These are phyloP conservation scores for Megaustenia siamemsis DNA, from an alignment of 2,888 invertebrate species.

Conservation along the genomic window DNA sequence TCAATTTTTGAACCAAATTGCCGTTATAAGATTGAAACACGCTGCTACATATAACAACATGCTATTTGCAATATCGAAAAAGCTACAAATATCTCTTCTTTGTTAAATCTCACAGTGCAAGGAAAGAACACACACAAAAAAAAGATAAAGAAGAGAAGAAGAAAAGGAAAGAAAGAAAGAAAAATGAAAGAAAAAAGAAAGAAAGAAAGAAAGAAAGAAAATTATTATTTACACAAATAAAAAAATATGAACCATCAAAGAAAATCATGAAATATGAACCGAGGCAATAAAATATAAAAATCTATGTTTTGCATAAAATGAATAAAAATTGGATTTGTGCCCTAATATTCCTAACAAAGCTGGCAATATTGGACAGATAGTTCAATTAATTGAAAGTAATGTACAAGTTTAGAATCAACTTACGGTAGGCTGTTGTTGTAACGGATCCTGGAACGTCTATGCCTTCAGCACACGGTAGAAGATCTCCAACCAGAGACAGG, in stretches of 20 bases:
- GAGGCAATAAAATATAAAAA: not conserved
- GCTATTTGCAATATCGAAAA: too few relatives aligned
- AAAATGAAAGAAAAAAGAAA: too few relatives aligned
- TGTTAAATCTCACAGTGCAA: too few relatives aligned
- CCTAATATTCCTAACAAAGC: too few relatives aligned
- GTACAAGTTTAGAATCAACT: not conserved
- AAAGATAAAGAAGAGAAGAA: not conserved
- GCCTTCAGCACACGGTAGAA: not conserved
- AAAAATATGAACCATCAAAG: not conserved
- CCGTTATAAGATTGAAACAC: too few relatives aligned
- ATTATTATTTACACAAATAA: not conserved
- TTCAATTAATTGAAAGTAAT: not conserved
- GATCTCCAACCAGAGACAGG: not conserved
- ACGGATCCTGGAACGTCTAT: not conserved
- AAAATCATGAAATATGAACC: not conserved
- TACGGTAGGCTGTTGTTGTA: not conserved
- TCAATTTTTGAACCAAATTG: too few relatives aligned
- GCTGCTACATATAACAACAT: too few relatives aligned
- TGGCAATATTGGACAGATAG: not conserved
- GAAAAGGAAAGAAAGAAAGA: too few relatives aligned
- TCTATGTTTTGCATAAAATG: too few relatives aligned
- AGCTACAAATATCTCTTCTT: too few relatives aligned
- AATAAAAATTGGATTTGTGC: too few relatives aligned
- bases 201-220: constrained; percentile 15
- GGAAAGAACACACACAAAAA: too few relatives aligned